Base-by-base conservation (phyloP, 2,113 vertebrate genomes). In the Chionis minor region DNA sequence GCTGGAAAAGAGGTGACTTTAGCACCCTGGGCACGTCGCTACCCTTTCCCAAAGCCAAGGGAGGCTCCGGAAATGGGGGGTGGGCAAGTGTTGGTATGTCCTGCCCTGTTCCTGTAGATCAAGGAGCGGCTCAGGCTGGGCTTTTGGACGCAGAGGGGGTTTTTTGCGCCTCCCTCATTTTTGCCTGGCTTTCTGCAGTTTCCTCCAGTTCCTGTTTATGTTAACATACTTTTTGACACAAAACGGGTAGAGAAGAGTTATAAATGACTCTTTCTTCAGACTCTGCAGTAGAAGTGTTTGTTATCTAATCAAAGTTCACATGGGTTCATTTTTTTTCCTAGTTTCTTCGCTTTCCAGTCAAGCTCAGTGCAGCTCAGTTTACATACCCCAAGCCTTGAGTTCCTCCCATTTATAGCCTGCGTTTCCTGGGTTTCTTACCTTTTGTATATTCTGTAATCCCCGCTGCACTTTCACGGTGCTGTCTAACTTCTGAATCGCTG, bases 371-470 rank as follows among this genome's bases (percentile, higher is more conserved):
- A 79, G 84, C 56, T 95, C 81, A 42, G 66, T 88, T 96, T 93
- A 82, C 81, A 75, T 24, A 23, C 4, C 75, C 1, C 0, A 61
- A 62, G 49, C 70, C 72, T 35, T 35, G 73, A 93, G 87, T 96
- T 91, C 91, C 70, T 92, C 62, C 72, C 72, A 84, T 95, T 93
- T 82, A 67, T 13, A n/a, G 0, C 9, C 66, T 32, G 61, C 1
- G n/a, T 94, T 91, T 94, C 92, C 92, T 3, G 81, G 91, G 77
- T 95, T 97, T 95, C 94, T 82, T 30, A 28, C 27, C 66, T 65
- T 85, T 96, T 95, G 90, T 87, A 6, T 72, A 10, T 32, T 49
- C 85, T 91, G 52, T 72, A 94, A 95, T 92, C 70, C 65, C 45
- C 88, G 81, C 32, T 3, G 0, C 26, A 24, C 66, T 92, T 78